Conservation (phyloP, 2,113 vertebrate species). For the Lutjanus erythropterus region DNA sequence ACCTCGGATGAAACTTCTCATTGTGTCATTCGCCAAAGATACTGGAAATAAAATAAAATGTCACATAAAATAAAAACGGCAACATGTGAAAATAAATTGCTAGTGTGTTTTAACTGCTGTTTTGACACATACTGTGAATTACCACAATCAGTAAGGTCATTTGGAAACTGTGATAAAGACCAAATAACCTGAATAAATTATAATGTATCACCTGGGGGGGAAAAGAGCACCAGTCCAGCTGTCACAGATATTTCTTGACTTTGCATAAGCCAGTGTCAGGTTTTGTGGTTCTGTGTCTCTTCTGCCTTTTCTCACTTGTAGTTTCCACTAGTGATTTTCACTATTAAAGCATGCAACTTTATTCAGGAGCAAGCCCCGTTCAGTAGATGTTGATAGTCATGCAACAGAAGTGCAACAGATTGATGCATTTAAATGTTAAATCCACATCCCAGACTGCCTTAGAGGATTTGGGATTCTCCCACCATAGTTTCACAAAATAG, state of each 20-base stretch:
- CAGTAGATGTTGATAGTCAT: too few relatives aligned
- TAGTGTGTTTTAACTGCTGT: not conserved
- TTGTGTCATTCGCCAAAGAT: slow-evolving; percentile 20
- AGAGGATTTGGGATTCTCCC: too few relatives aligned
- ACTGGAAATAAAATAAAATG: slow-evolving; percentile 28
- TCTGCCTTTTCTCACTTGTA: too few relatives aligned
- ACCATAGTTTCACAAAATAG: too few relatives aligned
- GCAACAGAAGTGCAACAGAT: too few relatives aligned
- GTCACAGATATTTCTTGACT: not conserved
- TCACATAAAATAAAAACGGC: not conserved
- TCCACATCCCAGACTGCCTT: too few relatives aligned
- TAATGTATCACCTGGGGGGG: too few relatives aligned
- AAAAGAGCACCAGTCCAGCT: not conserved
- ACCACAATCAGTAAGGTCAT: not conserved
- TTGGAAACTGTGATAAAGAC: not conserved
- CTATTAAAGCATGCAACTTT: too few relatives aligned
- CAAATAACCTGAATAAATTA: not conserved
- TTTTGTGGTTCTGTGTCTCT: not conserved
- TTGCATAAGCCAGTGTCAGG: not conserved
- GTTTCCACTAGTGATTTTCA: too few relatives aligned
- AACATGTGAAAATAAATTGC: not conserved
- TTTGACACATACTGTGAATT: not conserved
- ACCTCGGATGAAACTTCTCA: not conserved
- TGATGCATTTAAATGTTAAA: too few relatives aligned
- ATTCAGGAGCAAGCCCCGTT: too few relatives aligned